Conservation (phyloP, 2,888 invertebrate genomes). For the Xylocampa areola region DNA sequence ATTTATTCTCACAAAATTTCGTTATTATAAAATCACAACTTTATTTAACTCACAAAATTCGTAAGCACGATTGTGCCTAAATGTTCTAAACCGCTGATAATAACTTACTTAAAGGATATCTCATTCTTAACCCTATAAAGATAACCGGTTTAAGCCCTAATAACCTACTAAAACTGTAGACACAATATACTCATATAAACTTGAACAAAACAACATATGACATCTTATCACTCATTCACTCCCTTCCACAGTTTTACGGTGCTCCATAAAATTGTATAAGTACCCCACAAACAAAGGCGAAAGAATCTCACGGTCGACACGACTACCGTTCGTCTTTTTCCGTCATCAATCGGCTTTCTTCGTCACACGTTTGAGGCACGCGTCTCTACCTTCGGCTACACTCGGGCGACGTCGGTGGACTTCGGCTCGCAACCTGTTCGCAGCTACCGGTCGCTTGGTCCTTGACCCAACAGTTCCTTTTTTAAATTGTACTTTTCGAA, state of each 20-base stretch:
- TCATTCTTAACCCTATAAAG: no score
- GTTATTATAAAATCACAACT: no score
- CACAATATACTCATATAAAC: slow-evolving; percentile 1
- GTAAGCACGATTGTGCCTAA: no score
- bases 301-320: slow-evolving; percentile 37
- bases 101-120: no score
- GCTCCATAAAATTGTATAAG: slow-evolving; percentile 34
- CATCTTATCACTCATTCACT: slow-evolving; percentile 32
- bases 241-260: slow-evolving; percentile 30
- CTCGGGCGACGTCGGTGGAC: slow-evolving; percentile 44
- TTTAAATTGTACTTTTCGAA: slow-evolving; percentile 48
- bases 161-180: no score
- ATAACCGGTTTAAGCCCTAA: no score
- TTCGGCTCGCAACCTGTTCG: slow-evolving; percentile 61
- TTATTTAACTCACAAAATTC: no score
- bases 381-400: slow-evolving; percentile 34
- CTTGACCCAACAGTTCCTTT: slow-evolving; percentile 63
- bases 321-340: slow-evolving; percentile 39
- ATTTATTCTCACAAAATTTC: no score
- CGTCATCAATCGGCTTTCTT: slow-evolving; percentile 44
- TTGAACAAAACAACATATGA: slow-evolving; percentile 20
- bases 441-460: slow-evolving; percentile 64
- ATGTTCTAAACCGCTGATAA: no score
- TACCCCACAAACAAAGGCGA: slow-evolving; percentile 39
- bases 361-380: slow-evolving; percentile 52